These are phyloP conservation scores for Amblyornis subalaris DNA, from an alignment of 2,113 vertebrate genomes.

Conservation along the genomic window DNA sequence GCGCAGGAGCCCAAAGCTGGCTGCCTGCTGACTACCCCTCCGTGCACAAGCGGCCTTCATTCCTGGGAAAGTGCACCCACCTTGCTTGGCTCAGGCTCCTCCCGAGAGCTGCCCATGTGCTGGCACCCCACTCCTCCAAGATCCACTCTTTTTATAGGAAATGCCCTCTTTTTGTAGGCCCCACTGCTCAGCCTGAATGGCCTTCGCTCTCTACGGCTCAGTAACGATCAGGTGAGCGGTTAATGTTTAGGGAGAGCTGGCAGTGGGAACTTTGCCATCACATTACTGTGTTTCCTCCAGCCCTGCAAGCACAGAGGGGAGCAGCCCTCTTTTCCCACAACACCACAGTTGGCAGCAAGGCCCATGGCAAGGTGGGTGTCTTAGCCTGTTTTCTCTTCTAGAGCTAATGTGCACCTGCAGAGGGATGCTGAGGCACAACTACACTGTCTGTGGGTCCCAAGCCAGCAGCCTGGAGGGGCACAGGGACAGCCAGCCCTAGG, in stretches of 20 bases:
- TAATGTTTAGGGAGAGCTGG: slow-evolving; percentile 38
- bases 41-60: background rate
- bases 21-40: background rate
- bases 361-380: rapidly evolving
- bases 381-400: background rate
- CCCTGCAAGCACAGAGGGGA: background rate
- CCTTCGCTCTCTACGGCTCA: background rate
- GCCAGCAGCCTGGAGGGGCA: background rate
- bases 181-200: background rate
- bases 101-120: background rate
- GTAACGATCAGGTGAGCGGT: slow-evolving; percentile 14
- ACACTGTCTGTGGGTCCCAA: background rate
- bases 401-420: background rate
- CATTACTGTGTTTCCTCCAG: background rate
- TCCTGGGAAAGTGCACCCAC: background rate
- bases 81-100: background rate
- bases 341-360: background rate
- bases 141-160: background rate
- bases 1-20: background rate
- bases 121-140: background rate
- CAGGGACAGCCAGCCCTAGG: background rate
- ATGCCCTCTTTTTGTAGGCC: background rate
- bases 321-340: background rate
- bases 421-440: background rate
- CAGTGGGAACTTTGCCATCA: background rate